Base-by-base conservation (phyloP, 2,797 vertebrate genomes). In the Orientallactaga sibirica region DNA sequence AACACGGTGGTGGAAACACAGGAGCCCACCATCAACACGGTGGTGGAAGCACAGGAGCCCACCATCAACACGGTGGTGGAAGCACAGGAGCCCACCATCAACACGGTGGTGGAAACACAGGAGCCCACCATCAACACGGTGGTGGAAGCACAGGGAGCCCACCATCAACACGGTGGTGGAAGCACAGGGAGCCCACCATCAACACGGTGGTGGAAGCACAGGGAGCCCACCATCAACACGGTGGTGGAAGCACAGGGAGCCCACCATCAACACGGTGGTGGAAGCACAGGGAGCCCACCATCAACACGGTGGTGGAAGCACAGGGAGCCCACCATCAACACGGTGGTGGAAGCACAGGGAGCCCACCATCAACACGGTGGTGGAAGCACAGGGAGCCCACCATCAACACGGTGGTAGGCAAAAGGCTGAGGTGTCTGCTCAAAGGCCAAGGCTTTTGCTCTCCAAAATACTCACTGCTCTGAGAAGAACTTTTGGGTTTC, bases 401-500 rank as follows among this genome's bases (percentile, higher is more conserved):
- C 9, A 33, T 25, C 78, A 84, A 43, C 20, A 3, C 19, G 7
- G 24, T 43, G 25, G 43, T 20, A 52, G 4, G 29, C 8, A 11
- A 70, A 62, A 48, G 75, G 25, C 48, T 14, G 24, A 29, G 29
- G 37, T 33, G 33, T 79, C 85, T 64, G 33, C n/a, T 52, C 4
- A 67, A 55, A 66, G 48, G 25, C 43, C 79, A 67, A 85, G 75
- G 48, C 27, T 55, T 20, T 11, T 68, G 52, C 5, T 81, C 7
- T 33, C 6, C 24, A 4, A 48, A 0, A 48, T 80, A 98, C 98
- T 98, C 98, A 99, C 99, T 99, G 97, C 99, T 99, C 97, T 99
- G 99, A 4, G 99, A 98, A 1, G 98, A 98, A 97, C 95, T 98
- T 93, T 98, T 98, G 61, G 99, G 99, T 97, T 99, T 99, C 93